Base-by-base conservation (phyloP, 2,113 vertebrate species). In the Stigmatopora argus region DNA sequence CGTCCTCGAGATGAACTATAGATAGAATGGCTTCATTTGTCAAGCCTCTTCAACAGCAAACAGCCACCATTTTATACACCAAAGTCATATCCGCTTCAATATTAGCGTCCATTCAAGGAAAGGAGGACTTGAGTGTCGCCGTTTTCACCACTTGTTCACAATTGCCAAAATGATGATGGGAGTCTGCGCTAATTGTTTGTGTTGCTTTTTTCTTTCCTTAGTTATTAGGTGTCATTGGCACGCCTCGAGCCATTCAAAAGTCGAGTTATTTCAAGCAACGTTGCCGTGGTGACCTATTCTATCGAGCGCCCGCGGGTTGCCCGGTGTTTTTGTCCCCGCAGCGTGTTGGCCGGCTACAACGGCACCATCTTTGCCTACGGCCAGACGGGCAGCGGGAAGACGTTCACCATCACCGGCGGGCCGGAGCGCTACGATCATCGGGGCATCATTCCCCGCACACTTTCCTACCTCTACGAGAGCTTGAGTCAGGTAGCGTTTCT, bases 291-390 rank as follows among this genome's bases (percentile, higher is more conserved):
- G 4, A 51, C 41, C 58, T 46, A 35, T 31, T 31, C 0, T 35
- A 48, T 13, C 51, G 21, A 38, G 6, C 13, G 13, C 51, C 21
- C 15, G 19, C 53, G 10, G 13, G 7, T 46, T 31, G 34, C 38
- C 14, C 13, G 18, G 23, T 48, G 2, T 63, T 18, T 26, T 48
- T 76, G 7, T 67, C 5, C 72, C n/a, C 74, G 51, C 69, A 99
- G 97, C 78, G 94, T 91, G 64, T 79, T 99, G 85, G 85, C 91
- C 44, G 97, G 96, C 49, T 99, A 93, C 77, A 99, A 99, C 64
- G 94, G 96, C 23, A 98, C 97, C 63, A 90, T 99, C 76, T 98
- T 99, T 80, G 97, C 97, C 1, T 99, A 99, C 21, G 96, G 97
- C 9, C 97, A 99, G 83, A 99, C 97, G 0, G 94, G 95, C 67